phyloP scores from a whole-genome alignment of 2,113 vertebrate species.

The Chrysemys picta region DNA sequence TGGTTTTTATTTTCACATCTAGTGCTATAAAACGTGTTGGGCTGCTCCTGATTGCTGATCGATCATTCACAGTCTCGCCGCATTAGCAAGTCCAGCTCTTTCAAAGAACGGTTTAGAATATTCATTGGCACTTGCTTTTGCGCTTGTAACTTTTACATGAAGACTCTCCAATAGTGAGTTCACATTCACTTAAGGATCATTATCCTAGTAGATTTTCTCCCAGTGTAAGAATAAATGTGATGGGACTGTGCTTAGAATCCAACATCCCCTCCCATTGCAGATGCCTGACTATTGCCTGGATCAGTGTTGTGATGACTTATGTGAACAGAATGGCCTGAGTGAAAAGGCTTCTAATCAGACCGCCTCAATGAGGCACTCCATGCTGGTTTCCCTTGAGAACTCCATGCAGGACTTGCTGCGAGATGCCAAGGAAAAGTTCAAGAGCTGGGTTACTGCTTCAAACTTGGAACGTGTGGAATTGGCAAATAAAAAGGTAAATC shows the following conservation, averaged over 20 bases:
- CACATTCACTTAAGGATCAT: neutral
- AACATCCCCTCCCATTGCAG: slow-evolving; percentile 14
- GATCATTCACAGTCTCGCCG: neutral
- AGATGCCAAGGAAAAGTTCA: slow-evolving; percentile 76
- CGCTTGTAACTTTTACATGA: neutral
- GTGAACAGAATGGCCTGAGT: neutral
- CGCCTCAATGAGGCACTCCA: slow-evolving; percentile 32
- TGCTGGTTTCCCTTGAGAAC: slow-evolving; percentile 45
- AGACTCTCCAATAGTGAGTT: neutral
- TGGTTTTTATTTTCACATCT: neutral
- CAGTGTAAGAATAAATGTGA: neutral
- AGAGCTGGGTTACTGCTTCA: slow-evolving; percentile 72
- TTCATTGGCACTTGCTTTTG: neutral
- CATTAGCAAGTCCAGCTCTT: neutral
- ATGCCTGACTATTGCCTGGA: slow-evolving; percentile 77
- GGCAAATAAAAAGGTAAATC: slow-evolving; percentile 81
- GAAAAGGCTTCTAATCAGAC: neutral
- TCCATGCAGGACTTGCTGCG: slow-evolving; percentile 71
- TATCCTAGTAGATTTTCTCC: neutral
- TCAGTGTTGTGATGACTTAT: neutral
- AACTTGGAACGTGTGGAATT: slow-evolving; percentile 76
- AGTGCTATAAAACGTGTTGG: neutral
- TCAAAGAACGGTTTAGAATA: neutral
- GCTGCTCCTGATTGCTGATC: neutral
- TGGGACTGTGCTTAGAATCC: neutral